Conservation (phyloP, 37 sponge, comb jelly and placozoan species). For the Chondrosia reniformis region DNA sequence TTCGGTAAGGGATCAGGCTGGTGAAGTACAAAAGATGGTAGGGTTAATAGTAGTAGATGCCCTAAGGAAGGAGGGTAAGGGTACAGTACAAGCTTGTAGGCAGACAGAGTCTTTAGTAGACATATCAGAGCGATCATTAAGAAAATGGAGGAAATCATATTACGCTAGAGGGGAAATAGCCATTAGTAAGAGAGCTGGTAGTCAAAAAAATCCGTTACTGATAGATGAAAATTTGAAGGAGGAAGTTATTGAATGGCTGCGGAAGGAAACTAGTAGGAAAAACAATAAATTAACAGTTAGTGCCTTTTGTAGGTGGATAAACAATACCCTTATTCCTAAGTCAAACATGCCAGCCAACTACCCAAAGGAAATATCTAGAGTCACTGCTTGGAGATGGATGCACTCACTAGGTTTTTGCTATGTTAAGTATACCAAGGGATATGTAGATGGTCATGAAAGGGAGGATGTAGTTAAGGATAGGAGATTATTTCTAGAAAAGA, state of each 20-base stretch:
- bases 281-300: background rate
- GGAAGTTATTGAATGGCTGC: background rate
- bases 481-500: background rate
- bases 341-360: background rate
- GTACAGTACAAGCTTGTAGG: background rate
- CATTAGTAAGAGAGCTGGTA: background rate
- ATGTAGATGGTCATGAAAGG: slow-evolving; percentile 5
- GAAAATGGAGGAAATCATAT: background rate
- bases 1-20: background rate
- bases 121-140: background rate
- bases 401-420: background rate
- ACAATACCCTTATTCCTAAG: background rate
- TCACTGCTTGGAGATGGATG: slow-evolving; percentile 12
- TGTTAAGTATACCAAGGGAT: background rate
- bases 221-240: too few relatives aligned
- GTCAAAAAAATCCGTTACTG: too few relatives aligned
- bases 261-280: background rate
- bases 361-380: background rate
- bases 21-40: background rate
- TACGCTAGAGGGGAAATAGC: background rate
- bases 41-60: background rate
- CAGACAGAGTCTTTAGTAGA: background rate
- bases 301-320: background rate
- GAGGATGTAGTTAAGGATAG: background rate
- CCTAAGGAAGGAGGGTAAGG: background rate